Evolutionary conservation across 1,140 invertebrate genomes (phyloP).

Genomic region (Drosophila kepulauana): DNA sequence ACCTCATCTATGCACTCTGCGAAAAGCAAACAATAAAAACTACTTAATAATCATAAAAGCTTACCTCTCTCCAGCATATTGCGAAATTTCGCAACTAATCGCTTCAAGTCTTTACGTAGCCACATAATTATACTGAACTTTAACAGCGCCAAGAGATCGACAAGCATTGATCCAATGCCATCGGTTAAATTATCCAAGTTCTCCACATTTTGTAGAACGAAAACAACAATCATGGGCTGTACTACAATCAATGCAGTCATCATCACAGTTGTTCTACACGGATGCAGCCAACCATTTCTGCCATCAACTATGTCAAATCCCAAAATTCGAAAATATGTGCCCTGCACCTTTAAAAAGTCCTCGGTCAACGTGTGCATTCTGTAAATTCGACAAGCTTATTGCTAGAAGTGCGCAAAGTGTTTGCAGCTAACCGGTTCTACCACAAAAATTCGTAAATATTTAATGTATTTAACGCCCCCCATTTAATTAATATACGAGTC

Average conservation of each 20-base stretch:
- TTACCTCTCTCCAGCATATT: slow-evolving; percentile 35
- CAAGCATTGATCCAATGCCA: slow-evolving; percentile 42
- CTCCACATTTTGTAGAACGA: slow-evolving; percentile 35
- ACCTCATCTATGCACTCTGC: slow-evolving; percentile 27
- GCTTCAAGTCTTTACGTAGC: slow-evolving; percentile 30
- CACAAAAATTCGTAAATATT: background rate
- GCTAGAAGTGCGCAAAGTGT: background rate
- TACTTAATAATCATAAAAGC: background rate
- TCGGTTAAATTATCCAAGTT: slow-evolving; percentile 44
- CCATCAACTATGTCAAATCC: slow-evolving; percentile 19
- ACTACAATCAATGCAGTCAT: slow-evolving; percentile 33
- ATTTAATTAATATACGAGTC: background rate
- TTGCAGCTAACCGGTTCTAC: background rate
- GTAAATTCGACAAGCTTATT: background rate
- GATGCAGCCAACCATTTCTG: slow-evolving; percentile 36
- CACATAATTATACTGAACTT: slow-evolving; percentile 57
- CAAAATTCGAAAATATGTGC: slow-evolving; percentile 7
- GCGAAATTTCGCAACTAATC: slow-evolving; percentile 29
- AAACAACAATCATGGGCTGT: slow-evolving; percentile 49
- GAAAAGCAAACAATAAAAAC: background rate
- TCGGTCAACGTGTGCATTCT: slow-evolving; percentile 2
- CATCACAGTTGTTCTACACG: slow-evolving; percentile 24
- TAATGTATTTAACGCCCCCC: background rate
- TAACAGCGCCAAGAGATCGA: slow-evolving; percentile 44
- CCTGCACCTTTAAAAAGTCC: slow-evolving; percentile 21